Base-by-base conservation (phyloP, 2,113 vertebrate species). In the Varanus salvator region DNA sequence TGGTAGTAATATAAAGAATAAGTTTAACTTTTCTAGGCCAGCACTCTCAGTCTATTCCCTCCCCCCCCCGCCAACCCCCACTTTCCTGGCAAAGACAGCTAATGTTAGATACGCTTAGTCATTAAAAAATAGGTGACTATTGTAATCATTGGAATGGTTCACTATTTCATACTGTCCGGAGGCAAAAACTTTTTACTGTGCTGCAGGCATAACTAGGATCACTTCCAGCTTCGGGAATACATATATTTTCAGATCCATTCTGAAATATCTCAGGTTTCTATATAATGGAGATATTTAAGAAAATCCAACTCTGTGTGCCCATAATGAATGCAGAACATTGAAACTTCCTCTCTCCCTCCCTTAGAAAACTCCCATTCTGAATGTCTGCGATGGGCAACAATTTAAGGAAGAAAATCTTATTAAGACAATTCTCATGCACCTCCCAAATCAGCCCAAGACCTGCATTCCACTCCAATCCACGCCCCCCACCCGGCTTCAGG, bases 51-150 rank as follows among this genome's bases (percentile, higher is more conserved):
- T 34, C 25, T 38, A 3, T 21, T 31, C 27, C 34, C 6, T 1
- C n/a, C 14, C 1, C n/a, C n/a, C 6, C 17, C 60, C 11, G 14
- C 54, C 54, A 8, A 4, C 57, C 57, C 57, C 17, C 17, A 19
- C 60, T 64, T 64, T 29, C 77, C 50, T 5, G 21, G 8, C n/a
- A 50, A 88, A 88, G n/a, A 12, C 86, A 71, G n/a, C 84, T 90
- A 90, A 48, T 74, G 50, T 50, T 52, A 81, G 77, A 86, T 90
- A 74, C 48, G 54, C 84, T 86, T 90, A 81, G 78, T 80, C 77
- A 60, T 74, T 64, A 90, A 80, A 76, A 44, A 72, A 19, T 25
- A 89, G 38, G 74, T 29, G 52, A 5, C 83, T 50, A 11, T 52
- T 85, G 31, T 21, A 87, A 80, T 87, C 71, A 75, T 86, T 68